Conservation (phyloP, 2,113 vertebrate genomes). For the Saguinus imperator region DNA sequence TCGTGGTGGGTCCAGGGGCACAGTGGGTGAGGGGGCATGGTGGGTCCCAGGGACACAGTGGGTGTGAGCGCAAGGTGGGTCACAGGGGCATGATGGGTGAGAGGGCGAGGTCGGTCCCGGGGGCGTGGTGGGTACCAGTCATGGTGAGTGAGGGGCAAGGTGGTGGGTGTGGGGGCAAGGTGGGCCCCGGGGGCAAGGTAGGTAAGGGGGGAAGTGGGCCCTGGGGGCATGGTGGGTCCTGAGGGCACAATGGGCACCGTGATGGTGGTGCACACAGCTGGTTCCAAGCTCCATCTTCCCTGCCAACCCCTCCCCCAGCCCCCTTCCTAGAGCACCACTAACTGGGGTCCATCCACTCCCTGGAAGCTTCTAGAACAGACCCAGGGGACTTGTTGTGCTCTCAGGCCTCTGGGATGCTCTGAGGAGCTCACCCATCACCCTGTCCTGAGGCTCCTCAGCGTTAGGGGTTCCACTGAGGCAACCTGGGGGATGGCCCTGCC, state of each 20-base stretch:
- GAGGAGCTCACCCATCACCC: background rate
- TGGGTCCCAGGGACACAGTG: background rate
- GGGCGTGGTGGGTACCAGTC: background rate
- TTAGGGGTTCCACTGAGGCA: background rate
- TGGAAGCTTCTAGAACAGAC: background rate
- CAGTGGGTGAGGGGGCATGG: no score
- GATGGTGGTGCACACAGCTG: background rate
- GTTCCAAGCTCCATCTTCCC: background rate
- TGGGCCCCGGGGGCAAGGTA: accelerated
- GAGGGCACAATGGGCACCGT: accelerated
- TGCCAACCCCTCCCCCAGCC: no score
- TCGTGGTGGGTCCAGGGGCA: no score
- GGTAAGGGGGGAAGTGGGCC: no score
- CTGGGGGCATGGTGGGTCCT: background rate
- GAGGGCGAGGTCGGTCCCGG: no score
- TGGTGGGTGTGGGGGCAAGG: background rate
- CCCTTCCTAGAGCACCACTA: background rate
- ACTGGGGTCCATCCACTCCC: background rate
- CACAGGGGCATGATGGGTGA: background rate
- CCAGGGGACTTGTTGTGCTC: accelerated
- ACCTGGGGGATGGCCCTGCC: accelerated
- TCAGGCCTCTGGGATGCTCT: background rate
- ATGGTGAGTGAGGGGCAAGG: no score
- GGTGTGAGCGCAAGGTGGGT: background rate
- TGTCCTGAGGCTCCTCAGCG: no score